phyloP scores from a whole-genome alignment of 1,140 invertebrate genomes.

The Diploscapter pachys region DNA sequence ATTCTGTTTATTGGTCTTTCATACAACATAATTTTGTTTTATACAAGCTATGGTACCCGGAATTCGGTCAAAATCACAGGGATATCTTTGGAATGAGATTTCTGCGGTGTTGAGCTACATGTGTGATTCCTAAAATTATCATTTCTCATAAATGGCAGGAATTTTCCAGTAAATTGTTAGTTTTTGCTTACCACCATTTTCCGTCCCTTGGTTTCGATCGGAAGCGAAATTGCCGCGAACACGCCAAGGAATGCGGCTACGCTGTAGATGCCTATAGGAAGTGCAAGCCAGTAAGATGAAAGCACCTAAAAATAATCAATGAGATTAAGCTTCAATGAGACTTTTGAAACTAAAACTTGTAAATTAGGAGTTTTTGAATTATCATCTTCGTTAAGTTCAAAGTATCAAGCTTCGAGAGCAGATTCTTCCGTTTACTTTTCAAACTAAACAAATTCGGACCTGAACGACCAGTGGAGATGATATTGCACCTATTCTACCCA shows the following conservation, averaged over 20 bases:
- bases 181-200: constrained; percentile 49
- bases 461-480: constrained; percentile 87
- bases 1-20: no score
- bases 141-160: no score
- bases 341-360: background rate
- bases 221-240: constrained; percentile 71
- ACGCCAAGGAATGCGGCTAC: constrained; percentile 72
- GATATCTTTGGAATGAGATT: no score
- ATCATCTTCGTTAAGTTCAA: background rate
- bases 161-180: no score
- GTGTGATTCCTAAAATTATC: no score
- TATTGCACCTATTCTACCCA: constrained; percentile 86
- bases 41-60: no score
- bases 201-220: constrained; percentile 73
- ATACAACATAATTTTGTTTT: no score
- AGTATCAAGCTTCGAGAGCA: background rate
- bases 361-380: background rate
- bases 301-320: constrained; percentile 62
- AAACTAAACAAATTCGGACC: constrained; percentile 37
- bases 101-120: no score
- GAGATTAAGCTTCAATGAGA: background rate
- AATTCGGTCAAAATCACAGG: no score
- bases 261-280: constrained; percentile 73
- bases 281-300: constrained; percentile 71
- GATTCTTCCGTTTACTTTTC: background rate